Evolutionary conservation across 2,797 vertebrate species (phyloP).

Genomic region (Halcyon badia): DNA sequence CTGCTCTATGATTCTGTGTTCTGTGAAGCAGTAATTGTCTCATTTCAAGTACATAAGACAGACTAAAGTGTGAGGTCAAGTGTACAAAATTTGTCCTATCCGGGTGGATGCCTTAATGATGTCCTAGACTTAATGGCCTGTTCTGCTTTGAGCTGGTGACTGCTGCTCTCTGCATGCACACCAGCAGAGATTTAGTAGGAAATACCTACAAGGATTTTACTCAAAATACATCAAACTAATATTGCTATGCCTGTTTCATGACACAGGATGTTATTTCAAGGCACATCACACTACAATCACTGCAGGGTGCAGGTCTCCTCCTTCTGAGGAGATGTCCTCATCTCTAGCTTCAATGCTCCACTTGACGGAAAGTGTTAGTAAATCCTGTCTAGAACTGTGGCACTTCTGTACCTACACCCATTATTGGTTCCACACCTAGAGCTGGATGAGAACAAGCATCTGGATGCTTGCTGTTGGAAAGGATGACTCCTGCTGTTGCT

Average conservation of each 20-base stretch:
- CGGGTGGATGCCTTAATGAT: neutral
- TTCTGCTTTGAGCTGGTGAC: neutral
- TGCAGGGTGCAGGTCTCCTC: neutral
- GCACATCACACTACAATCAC: rapidly evolving
- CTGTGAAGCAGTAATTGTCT: neutral
- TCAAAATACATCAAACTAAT: neutral
- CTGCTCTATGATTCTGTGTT: neutral
- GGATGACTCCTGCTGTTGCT: neutral
- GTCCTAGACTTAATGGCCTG: neutral
- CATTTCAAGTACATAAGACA: neutral
- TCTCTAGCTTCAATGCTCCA: neutral
- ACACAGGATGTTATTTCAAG: neutral
- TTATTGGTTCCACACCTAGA: neutral
- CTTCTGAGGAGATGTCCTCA: neutral
- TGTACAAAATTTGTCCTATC: neutral
- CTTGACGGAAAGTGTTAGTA: neutral
- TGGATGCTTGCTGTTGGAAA: neutral
- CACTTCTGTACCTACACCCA: neutral
- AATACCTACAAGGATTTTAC: neutral
- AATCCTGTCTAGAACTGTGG: neutral
- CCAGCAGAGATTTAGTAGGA: neutral
- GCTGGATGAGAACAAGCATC: neutral
- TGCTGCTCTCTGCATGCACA: neutral
- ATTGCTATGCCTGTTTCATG: neutral
- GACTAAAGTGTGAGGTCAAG: neutral